These are phyloP conservation scores for Scolanthus callimorphus DNA, from an alignment of 92 coral and sea anemone species.

Conservation along the genomic window DNA sequence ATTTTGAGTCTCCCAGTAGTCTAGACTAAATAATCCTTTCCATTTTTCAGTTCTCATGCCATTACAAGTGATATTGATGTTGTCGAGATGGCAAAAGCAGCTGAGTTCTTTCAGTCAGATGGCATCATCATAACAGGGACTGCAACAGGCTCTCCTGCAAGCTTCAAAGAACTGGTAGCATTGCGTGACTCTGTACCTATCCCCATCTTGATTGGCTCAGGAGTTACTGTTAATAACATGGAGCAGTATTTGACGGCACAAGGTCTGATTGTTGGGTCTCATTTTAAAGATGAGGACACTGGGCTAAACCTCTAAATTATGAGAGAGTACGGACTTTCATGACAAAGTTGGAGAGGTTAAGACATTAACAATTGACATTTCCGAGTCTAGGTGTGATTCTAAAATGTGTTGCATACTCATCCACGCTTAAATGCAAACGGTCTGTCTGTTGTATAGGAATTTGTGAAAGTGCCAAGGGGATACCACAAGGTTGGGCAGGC, in stretches of 20 bases:
- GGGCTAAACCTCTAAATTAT: slow-evolving; percentile 86
- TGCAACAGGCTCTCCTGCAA: slow-evolving; percentile 84
- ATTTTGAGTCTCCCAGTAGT: too few relatives aligned
- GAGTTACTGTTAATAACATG: slow-evolving; percentile 73
- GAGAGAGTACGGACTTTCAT: slow-evolving; percentile 79
- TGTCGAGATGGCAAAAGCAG: slow-evolving; percentile 86
- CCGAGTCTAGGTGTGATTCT: too few relatives aligned
- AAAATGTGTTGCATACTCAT: too few relatives aligned
- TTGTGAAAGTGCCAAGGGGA: too few relatives aligned
- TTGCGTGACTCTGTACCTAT: slow-evolving; percentile 74
- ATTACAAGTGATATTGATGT: slow-evolving; percentile 79
- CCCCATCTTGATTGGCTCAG: slow-evolving; percentile 94
- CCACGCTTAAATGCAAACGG: too few relatives aligned
- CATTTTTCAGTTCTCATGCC: slow-evolving; percentile 94
- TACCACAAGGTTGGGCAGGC: too few relatives aligned
- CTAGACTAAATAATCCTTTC: too few relatives aligned
- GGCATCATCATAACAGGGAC: slow-evolving; percentile 89
- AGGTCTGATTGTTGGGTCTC: slow-evolving; percentile 87
- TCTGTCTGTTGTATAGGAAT: too few relatives aligned
- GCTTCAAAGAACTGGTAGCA: slow-evolving; percentile 73
- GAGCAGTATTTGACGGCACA: slow-evolving; percentile 77
- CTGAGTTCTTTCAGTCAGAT: slow-evolving; percentile 90
- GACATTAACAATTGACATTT: slow-evolving; percentile 52
- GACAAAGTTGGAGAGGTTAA: slow-evolving; percentile 93
- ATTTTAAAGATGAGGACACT: slow-evolving; percentile 94